Conservation (phyloP, 2,113 vertebrate species). For the Neodon shergylaensis region DNA sequence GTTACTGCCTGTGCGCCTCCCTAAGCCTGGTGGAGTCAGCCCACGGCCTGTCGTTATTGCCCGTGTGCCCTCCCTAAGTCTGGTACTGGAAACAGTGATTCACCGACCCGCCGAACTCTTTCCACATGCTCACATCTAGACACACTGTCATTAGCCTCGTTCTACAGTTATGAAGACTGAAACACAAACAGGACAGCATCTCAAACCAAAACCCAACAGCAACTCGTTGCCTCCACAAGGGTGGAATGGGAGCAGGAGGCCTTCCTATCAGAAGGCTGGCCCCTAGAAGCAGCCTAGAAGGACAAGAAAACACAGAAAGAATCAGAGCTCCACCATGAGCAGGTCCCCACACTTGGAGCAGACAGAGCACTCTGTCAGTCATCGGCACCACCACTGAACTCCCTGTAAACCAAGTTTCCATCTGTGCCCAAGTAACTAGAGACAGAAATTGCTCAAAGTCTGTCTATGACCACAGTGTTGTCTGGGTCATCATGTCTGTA, state of each 20-base stretch:
- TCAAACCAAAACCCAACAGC: background rate
- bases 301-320: background rate
- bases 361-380: background rate
- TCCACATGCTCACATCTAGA: slow-evolving; percentile 19
- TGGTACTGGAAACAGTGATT: slow-evolving; percentile 38
- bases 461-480: slow-evolving; percentile 20
- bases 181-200: background rate
- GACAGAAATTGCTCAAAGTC: slow-evolving; percentile 54
- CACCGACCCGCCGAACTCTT: slow-evolving; percentile 14
- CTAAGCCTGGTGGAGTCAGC: slow-evolving; percentile 29
- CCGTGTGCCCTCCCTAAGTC: slow-evolving; percentile 28
- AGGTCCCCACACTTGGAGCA: background rate
- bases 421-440: background rate
- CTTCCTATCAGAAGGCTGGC: background rate
- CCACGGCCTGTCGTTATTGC: slow-evolving; percentile 12
- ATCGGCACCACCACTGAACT: background rate
- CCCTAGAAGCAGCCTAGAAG: background rate
- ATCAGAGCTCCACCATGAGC: slow-evolving; percentile 42
- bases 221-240: background rate
- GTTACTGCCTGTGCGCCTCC: slow-evolving; percentile 10
- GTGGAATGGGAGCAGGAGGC: background rate
- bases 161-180: slow-evolving; percentile 11
- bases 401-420: slow-evolving; percentile 16
- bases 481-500: background rate
- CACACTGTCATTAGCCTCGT: slow-evolving; percentile 10